A percentile compares a stretch with the other conserved stretches of the same genome.
phyloP scores from a whole-genome alignment of 2,888 invertebrate genomes.

The Mythimna lalbum region DNA sequence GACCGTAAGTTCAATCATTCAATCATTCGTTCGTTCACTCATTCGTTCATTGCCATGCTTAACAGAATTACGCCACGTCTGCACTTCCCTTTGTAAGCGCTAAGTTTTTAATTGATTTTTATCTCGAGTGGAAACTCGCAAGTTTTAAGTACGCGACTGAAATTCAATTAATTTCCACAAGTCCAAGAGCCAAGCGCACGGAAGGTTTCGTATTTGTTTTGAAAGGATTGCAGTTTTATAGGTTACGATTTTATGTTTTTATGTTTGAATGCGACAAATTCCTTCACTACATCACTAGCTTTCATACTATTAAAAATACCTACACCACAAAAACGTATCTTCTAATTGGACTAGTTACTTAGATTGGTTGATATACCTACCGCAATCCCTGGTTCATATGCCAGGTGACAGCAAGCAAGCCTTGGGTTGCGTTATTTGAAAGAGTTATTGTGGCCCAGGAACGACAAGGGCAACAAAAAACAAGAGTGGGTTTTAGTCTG shows the following conservation, averaged over 20 bases:
- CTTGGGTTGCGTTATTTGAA: too few relatives aligned
- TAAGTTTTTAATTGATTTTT: slow-evolving; percentile 64
- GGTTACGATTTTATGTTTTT: slow-evolving; percentile 12
- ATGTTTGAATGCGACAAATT: slow-evolving; percentile 3
- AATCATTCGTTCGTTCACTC: slow-evolving; percentile 47
- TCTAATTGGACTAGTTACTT: too few relatives aligned
- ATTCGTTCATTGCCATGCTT: slow-evolving; percentile 51
- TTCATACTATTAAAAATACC: not conserved
- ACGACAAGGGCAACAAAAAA: too few relatives aligned
- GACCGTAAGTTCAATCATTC: slow-evolving; percentile 80
- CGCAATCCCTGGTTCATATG: not conserved
- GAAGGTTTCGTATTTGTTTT: slow-evolving; percentile 27
- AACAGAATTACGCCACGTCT: slow-evolving; percentile 36
- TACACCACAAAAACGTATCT: too few relatives aligned
- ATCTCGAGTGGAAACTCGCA: slow-evolving; percentile 42
- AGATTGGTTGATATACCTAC: not conserved
- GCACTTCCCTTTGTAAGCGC: slow-evolving; percentile 44
- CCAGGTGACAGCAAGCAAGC: not conserved
- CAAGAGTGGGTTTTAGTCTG: too few relatives aligned
- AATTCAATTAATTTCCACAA: slow-evolving; percentile 56
- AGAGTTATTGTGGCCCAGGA: too few relatives aligned
- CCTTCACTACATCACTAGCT: not conserved
- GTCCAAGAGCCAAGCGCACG: slow-evolving; percentile 28
- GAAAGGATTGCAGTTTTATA: slow-evolving; percentile 41
- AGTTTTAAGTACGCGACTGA: slow-evolving; percentile 49